Evolutionary conservation across 2,888 invertebrate genomes (phyloP), one percentile per base, ranked within the genome.

Genomic region (Chydorus sphaericus): DNA sequence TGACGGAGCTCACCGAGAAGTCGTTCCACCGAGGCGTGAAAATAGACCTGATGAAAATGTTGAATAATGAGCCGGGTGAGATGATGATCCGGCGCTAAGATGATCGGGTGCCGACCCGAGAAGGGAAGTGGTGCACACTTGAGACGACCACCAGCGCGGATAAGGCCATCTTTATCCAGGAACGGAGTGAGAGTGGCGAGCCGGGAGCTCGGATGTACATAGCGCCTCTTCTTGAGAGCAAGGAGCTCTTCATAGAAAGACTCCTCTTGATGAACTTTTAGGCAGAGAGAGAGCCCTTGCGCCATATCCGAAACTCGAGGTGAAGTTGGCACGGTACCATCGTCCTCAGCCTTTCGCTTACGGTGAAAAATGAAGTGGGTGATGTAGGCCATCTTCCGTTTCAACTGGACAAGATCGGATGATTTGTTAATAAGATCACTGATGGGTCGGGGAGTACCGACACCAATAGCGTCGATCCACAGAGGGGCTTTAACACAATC

Each of bases 101-200:
- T 33, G 20, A 29, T n/a, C 7, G 53, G 37, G 11, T 37, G 53
- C 18, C 36, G 31, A 11, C 11, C 37, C 16, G 31, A 33, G 37
- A 31, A 36, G 8, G 7, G 26, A 11, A 33, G 14, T 6, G 16
- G 18, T 11, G 7, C 20, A 1, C 23, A n/a, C 23, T 53, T 23
- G 11, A 53, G 11, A 11, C 33, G 10, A 14, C 53, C 53, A 31
- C 53, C 53, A 14, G 36, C 53, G 10, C 53, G 53, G 7, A 53
- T 14, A 7, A 53, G 11, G 8, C 53, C 53, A 11, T 28, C 20
- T 4, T 36, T 20, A 23, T 53, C 53, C 11, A 53, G 8, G 26
- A 53, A 53, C 36, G 53, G 53, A 7, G 37, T 53, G 10, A 53
- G 20, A 0, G 11, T 33, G 10, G 11, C 20, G 11, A 37, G 33